These are phyloP conservation scores for Sphaeramia orbicularis DNA, from an alignment of 2,797 vertebrate species.

Conservation along the genomic window DNA sequence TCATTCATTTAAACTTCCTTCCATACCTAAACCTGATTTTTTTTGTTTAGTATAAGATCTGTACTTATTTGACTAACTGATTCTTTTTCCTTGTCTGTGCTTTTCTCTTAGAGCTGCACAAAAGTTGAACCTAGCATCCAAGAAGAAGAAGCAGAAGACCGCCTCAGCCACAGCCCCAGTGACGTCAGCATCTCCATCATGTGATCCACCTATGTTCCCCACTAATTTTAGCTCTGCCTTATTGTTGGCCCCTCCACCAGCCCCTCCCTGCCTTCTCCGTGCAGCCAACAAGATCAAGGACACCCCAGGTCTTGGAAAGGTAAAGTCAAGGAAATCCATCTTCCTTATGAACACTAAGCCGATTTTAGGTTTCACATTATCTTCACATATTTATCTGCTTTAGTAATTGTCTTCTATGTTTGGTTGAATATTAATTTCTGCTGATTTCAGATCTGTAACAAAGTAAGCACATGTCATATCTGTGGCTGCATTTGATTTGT, in stretches of 20 bases:
- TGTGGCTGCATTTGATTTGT: too few relatives aligned
- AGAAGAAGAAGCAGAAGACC: slow-evolving; percentile 94
- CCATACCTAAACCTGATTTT: neutral
- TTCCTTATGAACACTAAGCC: too few relatives aligned
- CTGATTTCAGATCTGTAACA: too few relatives aligned
- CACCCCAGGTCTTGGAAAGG: slow-evolving; percentile 96
- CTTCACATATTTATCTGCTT: too few relatives aligned
- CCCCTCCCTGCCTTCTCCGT: slow-evolving; percentile 94
- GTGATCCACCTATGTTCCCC: slow-evolving; percentile 91
- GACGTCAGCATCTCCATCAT: slow-evolving; percentile 61
- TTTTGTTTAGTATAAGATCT: neutral
- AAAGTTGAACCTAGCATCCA: slow-evolving; percentile 96
- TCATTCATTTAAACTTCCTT: neutral
- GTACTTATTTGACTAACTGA: slow-evolving; percentile 5
- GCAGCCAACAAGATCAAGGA: slow-evolving; percentile 98
- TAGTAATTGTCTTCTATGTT: too few relatives aligned
- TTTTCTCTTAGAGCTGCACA: slow-evolving; percentile 92
- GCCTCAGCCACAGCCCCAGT: slow-evolving; percentile 80
- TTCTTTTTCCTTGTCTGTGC: neutral
- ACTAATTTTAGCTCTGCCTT: slow-evolving; percentile 95
- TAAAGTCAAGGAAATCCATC: slow-evolving; percentile 70
- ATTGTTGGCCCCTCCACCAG: slow-evolving; percentile 91
- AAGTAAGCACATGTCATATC: too few relatives aligned
- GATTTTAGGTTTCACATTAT: too few relatives aligned
- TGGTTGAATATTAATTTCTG: too few relatives aligned